Percentiles rank a stretch among this genome's conserved stretches.
These are phyloP conservation scores for Actenoides lindsayi DNA, from an alignment of 2,113 vertebrate genomes.

Conservation along the genomic window DNA sequence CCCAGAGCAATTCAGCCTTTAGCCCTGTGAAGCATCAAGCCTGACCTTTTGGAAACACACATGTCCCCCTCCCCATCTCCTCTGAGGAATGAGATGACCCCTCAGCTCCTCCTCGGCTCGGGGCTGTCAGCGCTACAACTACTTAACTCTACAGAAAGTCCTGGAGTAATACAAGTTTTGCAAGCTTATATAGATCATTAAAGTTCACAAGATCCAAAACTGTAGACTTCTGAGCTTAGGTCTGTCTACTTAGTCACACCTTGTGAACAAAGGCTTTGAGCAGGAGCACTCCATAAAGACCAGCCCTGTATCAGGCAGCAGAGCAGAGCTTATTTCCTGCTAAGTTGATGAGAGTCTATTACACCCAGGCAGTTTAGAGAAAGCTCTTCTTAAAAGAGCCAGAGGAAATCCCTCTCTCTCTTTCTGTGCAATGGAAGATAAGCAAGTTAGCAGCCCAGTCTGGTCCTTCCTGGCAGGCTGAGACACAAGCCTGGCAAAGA, in stretches of 20 bases:
- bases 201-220: slow-evolving; percentile 17
- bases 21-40: slow-evolving; percentile 32
- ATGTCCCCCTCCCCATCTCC: background rate
- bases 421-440: slow-evolving; percentile 13
- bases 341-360: slow-evolving; percentile 36
- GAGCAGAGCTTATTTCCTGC: slow-evolving; percentile 39
- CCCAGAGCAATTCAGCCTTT: slow-evolving; percentile 32
- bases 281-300: background rate
- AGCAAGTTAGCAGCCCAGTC: background rate
- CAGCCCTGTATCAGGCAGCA: background rate
- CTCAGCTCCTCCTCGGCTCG: background rate
- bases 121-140: background rate
- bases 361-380: slow-evolving; percentile 20
- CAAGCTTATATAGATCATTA: slow-evolving; percentile 25
- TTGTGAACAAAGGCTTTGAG: slow-evolving; percentile 52
- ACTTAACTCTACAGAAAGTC: background rate
- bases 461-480: background rate
- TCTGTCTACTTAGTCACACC: slow-evolving; percentile 38
- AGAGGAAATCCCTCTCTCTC: slow-evolving; percentile 27
- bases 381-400: slow-evolving; percentile 37
- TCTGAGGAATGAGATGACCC: background rate
- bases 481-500: background rate
- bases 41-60: slow-evolving; percentile 43
- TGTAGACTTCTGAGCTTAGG: slow-evolving; percentile 13
- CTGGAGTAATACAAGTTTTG: background rate